Conservation (phyloP, 2,888 invertebrate species). For the Graphium colonna region DNA sequence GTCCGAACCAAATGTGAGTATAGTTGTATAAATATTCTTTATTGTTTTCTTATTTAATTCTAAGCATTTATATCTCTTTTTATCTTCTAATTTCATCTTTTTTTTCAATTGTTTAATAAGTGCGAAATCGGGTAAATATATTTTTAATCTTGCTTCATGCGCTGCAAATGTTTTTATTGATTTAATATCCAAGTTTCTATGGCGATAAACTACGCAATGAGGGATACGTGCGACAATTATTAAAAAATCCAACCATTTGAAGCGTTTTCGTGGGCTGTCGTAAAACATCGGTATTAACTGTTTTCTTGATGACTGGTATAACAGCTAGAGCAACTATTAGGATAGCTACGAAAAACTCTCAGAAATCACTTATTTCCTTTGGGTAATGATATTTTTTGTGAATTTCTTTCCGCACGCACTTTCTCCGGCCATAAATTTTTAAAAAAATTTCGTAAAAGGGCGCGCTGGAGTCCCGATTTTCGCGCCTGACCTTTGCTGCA, state of each 20-base stretch:
- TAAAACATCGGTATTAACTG: not conserved
- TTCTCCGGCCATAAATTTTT: not conserved
- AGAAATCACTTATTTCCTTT: conserved; percentile 38
- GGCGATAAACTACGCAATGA: conserved; percentile 45
- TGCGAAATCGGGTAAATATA: conserved; percentile 12
- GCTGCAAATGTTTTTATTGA: conserved; percentile 59
- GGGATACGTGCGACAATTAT: conserved; percentile 5
- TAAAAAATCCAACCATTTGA: not conserved
- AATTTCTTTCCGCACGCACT: not conserved
- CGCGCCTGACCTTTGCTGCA: conserved; percentile 69
- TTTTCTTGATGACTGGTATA: conserved; percentile 70
- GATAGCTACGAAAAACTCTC: conserved; percentile 60
- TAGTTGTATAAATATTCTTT: conserved; percentile 39
- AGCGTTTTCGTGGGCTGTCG: not conserved
- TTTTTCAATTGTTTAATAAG: conserved; percentile 26
- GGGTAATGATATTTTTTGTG: conserved; percentile 40
- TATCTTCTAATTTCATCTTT: conserved; percentile 27
- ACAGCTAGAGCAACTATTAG: conserved; percentile 70
- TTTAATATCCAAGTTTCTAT: conserved; percentile 65
- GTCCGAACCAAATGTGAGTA: conserved; percentile 73
- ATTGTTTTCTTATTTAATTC: conserved; percentile 25
- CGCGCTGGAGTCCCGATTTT: conserved; percentile 55
- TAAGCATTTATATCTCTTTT: conserved; percentile 32
- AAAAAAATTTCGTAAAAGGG: conserved; percentile 42
- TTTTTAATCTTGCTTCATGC: conserved; percentile 31